Evolutionary conservation across 1,140 invertebrate genomes (phyloP), one percentile per base, ranked within the genome.

Genomic region (Pemphigus obesinymphae): DNA sequence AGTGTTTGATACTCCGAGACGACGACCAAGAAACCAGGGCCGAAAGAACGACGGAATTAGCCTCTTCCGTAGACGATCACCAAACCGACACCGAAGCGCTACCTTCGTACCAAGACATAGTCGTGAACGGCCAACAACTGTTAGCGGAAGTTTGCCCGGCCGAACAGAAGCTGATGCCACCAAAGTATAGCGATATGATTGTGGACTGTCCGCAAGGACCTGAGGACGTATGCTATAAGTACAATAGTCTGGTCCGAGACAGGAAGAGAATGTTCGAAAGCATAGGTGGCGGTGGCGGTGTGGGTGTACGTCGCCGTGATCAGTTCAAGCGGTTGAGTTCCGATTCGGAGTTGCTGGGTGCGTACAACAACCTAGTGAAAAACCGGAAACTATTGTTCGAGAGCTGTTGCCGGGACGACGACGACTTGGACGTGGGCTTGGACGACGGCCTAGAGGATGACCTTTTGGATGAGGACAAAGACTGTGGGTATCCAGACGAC

Each of bases 371-470:
- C 61, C 50, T 84, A 34, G 82, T 84, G 11, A 83, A 84, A 34
- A 83, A 84, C 43, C 63, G 84, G 15, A 82, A 81, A 26, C 83
- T 83, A n/a, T 29, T 85, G n/a, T 83, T 85, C 29, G 83, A 83
- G 53, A 48, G 55, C 23, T 63, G 53, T n/a, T 61, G 40, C 15
- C 70, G 72, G 26, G 58, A 53, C 7, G 53, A 82, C n/a, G 55
- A 81, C 11, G 53, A 31, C 15, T 26, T 31, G 13, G 58, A 68
- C 20, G 5, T 17, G 6, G 70, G 53, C 23, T 45, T 48, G 29
- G 55, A 66, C 23, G 61, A n/a, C n/a, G n/a, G n/a, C n/a, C n/a
- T n/a, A n/a, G n/a, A 45, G 37, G 73, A 70, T 1, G 43, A 73
- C 26, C 43, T 45, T 7, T 15, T 31, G 7, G 82, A 80, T 1